Percentiles rank a stretch among this genome's conserved stretches.
Conservation (phyloP, 2,797 vertebrate species). For the Ctenopoma kingsleyae region DNA sequence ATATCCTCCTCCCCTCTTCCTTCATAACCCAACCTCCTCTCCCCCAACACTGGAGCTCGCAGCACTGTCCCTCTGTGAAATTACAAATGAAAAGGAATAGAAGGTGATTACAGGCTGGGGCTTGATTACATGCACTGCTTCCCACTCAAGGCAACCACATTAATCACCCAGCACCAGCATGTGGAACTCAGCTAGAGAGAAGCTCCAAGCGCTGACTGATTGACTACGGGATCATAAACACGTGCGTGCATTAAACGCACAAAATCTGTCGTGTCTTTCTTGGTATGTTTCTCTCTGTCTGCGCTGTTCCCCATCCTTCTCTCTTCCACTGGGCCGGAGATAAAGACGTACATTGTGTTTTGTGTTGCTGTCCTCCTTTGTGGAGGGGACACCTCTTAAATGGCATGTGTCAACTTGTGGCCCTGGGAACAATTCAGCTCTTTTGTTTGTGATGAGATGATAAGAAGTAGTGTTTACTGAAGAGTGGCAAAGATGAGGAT, state of each 20-base stretch:
- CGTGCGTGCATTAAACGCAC: conserved; percentile 23
- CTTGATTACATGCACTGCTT: conserved; percentile 83
- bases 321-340: conserved; percentile 44
- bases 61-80: conserved; percentile 67
- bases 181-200: conserved; percentile 45
- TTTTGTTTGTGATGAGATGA: conserved; percentile 77
- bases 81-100: conserved; percentile 77
- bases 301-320: conserved; percentile 9
- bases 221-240: conserved; percentile 57
- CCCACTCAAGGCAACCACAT: conserved; percentile 74
- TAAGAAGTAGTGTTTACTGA: conserved; percentile 76
- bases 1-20: neutral
- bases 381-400: conserved; percentile 67
- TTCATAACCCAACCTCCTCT: conserved; percentile 15
- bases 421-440: conserved; percentile 74
- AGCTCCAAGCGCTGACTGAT: conserved; percentile 54
- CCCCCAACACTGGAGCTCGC: conserved; percentile 36
- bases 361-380: conserved; percentile 63
- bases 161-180: conserved; percentile 72
- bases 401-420: conserved; percentile 79
- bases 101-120: conserved; percentile 79
- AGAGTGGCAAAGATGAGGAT: conserved; percentile 66
- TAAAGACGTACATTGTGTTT: conserved; percentile 74
- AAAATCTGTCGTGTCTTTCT: conserved; percentile 36
- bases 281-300: conserved; percentile 10